Base-by-base conservation (phyloP, 2,797 vertebrate species). In the Sebastes wilsoni region DNA sequence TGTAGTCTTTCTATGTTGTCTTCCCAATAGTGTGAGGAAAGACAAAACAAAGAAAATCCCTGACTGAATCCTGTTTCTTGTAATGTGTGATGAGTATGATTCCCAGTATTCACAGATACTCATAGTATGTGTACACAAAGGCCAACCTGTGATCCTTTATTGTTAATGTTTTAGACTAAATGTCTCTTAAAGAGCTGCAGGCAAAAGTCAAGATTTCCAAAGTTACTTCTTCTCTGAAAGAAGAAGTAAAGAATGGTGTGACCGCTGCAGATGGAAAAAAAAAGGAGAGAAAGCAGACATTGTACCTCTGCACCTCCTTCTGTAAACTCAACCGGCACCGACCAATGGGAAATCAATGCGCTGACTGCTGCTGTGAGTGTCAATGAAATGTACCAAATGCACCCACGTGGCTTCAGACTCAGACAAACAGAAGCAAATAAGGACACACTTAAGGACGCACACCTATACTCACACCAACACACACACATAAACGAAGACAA, bases 291-390 rank as follows among this genome's bases (percentile, higher is more conserved):
- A 61, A 83, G 64, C 58, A 77, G 72, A 69, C 77, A 71, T 86
- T 93, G 89, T 84, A 84, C 75, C 74, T 76, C 70, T 75, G 76
- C 87, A 74, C 86, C 84, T 88, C 79, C 66, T 82, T 89, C 83
- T 91, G 88, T 93, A 93, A 92, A 92, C 85, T 88, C 82, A 80
- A 80, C 73, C 67, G 30, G 61, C 82, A 94, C 92, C 85, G 81
- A 93, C 90, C 92, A 89, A 94, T 92, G 89, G 92, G 90, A 94
- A 95, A 95, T 96, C 94, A 93, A 93, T 94, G 85, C 77, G 56
- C 84, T 80, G 88, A 90, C 85, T 80, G 87, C 88, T 86, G 92
- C 88, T 89, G 90, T 75, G 87, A 87, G 89, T 80, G 85, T 89
- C 89, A 88, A 85, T 88, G 80, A 86, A 89, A 92, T 88, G 83